These are phyloP conservation scores for Clepsis dumicolana DNA, from an alignment of 2,888 invertebrate genomes.

Conservation along the genomic window DNA sequence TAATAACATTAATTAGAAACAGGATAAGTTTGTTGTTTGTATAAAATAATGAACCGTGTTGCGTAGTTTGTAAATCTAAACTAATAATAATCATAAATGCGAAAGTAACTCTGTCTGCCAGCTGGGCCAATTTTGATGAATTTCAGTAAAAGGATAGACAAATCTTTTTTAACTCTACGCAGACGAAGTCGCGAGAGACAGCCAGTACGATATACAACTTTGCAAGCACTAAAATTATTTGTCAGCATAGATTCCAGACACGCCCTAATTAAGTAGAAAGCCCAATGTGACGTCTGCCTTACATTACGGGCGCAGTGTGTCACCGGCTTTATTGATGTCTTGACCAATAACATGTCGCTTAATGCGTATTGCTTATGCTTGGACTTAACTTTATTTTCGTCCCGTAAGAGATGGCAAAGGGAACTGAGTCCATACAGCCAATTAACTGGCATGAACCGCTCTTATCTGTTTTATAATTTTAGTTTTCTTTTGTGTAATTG, in stretches of 20 bases:
- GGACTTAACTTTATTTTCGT: constrained; percentile 1
- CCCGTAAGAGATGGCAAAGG: too few species aligned
- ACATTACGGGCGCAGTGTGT: constrained; percentile 46
- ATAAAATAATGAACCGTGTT: constrained; percentile 3
- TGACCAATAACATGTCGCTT: constrained; percentile 2
- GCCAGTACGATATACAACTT: too few species aligned
- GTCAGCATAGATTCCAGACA: constrained; percentile 47
- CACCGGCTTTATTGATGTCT: constrained; percentile 45
- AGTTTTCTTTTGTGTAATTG: too few species aligned
- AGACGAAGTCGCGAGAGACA: too few species aligned
- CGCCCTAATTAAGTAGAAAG: constrained; percentile 38
- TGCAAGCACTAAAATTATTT: constrained; percentile 41
- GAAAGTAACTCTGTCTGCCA: too few species aligned
- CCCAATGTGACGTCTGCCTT: constrained; percentile 46
- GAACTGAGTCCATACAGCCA: too few species aligned
- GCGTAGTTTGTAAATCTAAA: neutral
- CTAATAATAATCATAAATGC: too few species aligned
- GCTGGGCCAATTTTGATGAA: too few species aligned
- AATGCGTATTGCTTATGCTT: constrained; percentile 6
- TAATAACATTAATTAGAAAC: constrained; percentile 11
- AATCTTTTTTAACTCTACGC: too few species aligned
- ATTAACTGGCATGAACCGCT: too few species aligned
- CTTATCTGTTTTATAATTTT: too few species aligned
- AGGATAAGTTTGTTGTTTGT: constrained; percentile 13
- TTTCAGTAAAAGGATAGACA: too few species aligned